Conservation (phyloP, 2,797 vertebrate genomes). For the Phaenicophaeus curvirostris region DNA sequence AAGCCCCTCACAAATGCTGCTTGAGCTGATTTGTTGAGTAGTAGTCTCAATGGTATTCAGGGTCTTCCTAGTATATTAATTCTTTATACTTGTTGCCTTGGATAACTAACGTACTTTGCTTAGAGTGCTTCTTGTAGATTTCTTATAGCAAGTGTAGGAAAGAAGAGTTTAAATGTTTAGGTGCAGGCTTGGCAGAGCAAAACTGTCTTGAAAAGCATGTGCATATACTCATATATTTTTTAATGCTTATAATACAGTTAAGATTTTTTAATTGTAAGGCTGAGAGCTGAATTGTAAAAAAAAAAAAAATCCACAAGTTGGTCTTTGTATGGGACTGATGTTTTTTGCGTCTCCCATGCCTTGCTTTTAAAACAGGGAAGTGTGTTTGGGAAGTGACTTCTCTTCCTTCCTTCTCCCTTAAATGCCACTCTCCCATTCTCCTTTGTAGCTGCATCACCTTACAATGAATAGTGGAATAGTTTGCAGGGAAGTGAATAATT, state of each 20-base stretch:
- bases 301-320: background rate
- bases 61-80: background rate
- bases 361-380: background rate
- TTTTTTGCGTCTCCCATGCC: background rate
- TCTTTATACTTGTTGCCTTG: conserved; percentile 1
- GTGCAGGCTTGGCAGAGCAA: background rate
- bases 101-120: background rate
- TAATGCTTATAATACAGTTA: background rate
- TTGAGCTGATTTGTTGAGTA: background rate
- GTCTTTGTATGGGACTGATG: background rate
- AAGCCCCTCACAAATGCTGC: background rate
- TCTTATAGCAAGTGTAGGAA: background rate
- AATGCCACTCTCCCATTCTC: background rate
- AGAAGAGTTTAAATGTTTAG: background rate
- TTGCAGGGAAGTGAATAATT: conserved; percentile 37
- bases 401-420: background rate
- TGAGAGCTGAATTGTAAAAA: background rate
- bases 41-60: background rate
- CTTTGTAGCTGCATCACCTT: conserved; percentile 8
- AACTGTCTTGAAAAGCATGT: background rate
- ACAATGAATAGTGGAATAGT: background rate
- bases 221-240: background rate
- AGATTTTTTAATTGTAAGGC: background rate
- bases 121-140: background rate
- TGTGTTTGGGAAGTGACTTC: background rate